Percentiles rank a stretch among this genome's conserved stretches.
Conservation (phyloP, 2,797 vertebrate genomes). For the Anniella stebbinsi region DNA sequence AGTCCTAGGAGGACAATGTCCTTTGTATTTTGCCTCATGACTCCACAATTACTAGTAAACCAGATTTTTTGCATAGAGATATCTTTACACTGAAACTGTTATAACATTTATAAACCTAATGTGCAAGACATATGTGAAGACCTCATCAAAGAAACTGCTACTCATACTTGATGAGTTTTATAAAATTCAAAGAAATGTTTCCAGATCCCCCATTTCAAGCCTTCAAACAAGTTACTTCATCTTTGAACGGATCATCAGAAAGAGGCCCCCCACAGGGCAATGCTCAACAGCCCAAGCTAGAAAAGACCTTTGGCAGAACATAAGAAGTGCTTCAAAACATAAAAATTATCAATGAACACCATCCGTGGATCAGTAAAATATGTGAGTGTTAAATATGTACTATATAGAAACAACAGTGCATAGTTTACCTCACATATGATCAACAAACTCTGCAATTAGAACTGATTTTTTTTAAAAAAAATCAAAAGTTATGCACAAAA, state of each 20-base stretch:
- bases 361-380: not conserved
- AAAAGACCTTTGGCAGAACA: conserved; percentile 29
- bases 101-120: conserved; percentile 16
- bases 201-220: not conserved
- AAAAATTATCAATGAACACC: conserved; percentile 21
- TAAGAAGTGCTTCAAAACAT: conserved; percentile 20
- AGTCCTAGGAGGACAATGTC: not conserved
- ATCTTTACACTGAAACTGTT: conserved; percentile 9
- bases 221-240: conserved; percentile 31
- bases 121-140: conserved; percentile 20
- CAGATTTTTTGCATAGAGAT: not conserved
- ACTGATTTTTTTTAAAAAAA: not conserved
- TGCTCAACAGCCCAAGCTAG: not conserved
- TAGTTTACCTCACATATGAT: not conserved
- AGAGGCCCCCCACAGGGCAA: not conserved
- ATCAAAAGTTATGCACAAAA: not conserved
- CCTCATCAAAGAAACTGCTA: not conserved
- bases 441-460: not conserved
- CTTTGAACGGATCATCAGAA: conserved; percentile 22
- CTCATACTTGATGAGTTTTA: conserved; percentile 22
- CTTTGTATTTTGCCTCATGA: not conserved
- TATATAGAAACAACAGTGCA: not conserved
- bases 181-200: conserved; percentile 26
- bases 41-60: not conserved
- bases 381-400: not conserved